Evolutionary conservation across 2,797 vertebrate genomes (phyloP).

Genomic region (Fundulus diaphanus): DNA sequence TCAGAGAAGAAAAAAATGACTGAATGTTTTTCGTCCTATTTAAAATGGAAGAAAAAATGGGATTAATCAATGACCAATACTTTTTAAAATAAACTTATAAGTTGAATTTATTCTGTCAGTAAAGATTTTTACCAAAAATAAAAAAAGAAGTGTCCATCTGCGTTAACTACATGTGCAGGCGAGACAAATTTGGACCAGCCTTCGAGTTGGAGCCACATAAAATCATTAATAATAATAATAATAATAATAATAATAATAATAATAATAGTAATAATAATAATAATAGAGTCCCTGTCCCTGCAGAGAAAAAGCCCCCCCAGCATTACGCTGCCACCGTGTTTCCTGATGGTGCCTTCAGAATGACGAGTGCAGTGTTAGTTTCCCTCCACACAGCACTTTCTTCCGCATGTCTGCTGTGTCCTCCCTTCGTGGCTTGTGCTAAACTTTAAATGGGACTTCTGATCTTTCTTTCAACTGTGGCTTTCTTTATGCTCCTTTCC

Average conservation of each 20-base stretch:
- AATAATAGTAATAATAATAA: too few species aligned
- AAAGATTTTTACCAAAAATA: not conserved
- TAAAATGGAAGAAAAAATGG: too few species aligned
- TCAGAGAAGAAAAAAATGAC: not conserved
- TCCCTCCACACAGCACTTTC: not conserved
- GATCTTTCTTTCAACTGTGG: not conserved
- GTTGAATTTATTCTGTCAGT: not conserved
- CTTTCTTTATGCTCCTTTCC: not conserved
- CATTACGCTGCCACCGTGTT: not conserved
- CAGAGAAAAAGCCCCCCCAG: not conserved
- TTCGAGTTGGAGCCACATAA: too few species aligned
- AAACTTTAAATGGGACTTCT: not conserved
- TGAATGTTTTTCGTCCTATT: not conserved
- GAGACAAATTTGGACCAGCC: too few species aligned
- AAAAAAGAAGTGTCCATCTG: too few species aligned
- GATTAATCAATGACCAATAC: not conserved
- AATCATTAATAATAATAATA: too few species aligned
- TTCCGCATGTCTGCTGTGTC: not conserved
- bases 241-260: too few species aligned
- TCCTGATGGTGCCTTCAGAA: not conserved
- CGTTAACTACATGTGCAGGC: not conserved
- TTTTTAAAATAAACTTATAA: too few species aligned
- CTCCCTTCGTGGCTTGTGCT: not conserved
- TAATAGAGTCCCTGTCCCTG: not conserved
- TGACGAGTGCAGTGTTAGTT: not conserved